Percentiles rank a stretch among this genome's conserved stretches.
These are phyloP conservation scores for Rotaria socialis DNA, from an alignment of 2,888 invertebrate genomes.

Conservation along the genomic window DNA sequence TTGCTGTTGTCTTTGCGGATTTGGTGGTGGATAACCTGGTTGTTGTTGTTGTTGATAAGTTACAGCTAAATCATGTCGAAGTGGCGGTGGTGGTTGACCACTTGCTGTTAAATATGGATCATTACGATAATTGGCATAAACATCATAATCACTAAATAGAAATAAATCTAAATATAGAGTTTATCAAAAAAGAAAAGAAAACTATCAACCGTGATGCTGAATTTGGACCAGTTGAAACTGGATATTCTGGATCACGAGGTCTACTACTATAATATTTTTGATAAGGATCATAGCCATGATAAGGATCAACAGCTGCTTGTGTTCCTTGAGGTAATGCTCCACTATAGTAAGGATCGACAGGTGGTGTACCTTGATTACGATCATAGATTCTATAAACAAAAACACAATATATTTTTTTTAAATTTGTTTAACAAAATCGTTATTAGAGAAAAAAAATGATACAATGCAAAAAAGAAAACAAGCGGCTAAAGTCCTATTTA, in stretches of 20 bases:
- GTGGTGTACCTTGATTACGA: not conserved
- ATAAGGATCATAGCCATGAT: not conserved
- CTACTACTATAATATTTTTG: not conserved
- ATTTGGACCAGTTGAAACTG: not conserved
- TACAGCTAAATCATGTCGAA: not conserved
- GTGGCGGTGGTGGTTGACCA: not conserved
- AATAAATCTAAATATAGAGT: not conserved
- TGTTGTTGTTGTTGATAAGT: not conserved
- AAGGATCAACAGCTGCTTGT: not conserved
- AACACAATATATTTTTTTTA: not conserved
- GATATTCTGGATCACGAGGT: constrained; percentile 4
- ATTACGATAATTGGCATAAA: not conserved
- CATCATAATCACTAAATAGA: not conserved
- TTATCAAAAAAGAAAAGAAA: not conserved
- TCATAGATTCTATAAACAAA: not conserved
- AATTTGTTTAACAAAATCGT: not conserved
- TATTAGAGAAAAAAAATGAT: not conserved
- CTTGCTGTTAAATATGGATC: constrained; percentile 4
- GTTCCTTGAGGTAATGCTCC: not conserved
- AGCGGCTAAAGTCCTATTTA: not conserved
- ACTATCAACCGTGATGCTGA: not conserved
- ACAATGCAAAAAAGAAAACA: not conserved
- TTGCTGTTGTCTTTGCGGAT: not conserved
- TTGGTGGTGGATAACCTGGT: not conserved
- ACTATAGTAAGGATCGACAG: not conserved